These are phyloP conservation scores for Adrianichthys oophorus DNA, from an alignment of 2,797 vertebrate genomes.

Conservation along the genomic window DNA sequence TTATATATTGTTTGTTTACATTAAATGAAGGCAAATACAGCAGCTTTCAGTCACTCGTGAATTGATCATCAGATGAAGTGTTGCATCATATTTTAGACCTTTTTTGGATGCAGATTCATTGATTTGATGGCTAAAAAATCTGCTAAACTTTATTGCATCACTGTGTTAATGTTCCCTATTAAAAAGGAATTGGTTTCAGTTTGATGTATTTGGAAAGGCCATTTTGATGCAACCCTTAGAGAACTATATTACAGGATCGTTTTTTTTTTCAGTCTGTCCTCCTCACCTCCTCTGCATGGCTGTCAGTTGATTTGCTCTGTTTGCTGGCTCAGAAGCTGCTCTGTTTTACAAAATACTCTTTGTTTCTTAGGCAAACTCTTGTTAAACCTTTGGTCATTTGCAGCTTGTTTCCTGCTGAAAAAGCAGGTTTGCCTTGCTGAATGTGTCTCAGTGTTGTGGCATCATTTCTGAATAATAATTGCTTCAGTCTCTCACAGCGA, in stretches of 20 bases:
- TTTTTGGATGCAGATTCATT: slow-evolving; percentile 6
- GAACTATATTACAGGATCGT: slow-evolving; percentile 18
- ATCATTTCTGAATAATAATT: slow-evolving; percentile 33
- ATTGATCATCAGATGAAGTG: slow-evolving; percentile 6
- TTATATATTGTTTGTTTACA: slow-evolving; percentile 21
- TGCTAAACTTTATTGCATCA: slow-evolving; percentile 8
- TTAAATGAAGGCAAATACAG: slow-evolving; percentile 54
- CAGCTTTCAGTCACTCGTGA: slow-evolving; percentile 43
- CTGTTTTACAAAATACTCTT: slow-evolving; percentile 34
- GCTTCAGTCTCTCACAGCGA: slow-evolving; percentile 54
- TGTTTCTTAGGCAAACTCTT: slow-evolving; percentile 39
- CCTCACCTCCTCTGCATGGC: slow-evolving; percentile 12
- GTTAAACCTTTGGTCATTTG: slow-evolving; percentile 55
- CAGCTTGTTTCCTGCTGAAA: slow-evolving; percentile 25
- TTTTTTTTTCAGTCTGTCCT: slow-evolving; percentile 11
- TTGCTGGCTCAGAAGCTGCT: slow-evolving; percentile 47
- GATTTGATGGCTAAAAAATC: slow-evolving; percentile 4
- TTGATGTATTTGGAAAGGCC: slow-evolving; percentile 14
- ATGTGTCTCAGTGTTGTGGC: slow-evolving; percentile 12
- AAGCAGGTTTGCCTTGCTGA: slow-evolving; percentile 19
- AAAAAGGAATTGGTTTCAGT: not conserved
- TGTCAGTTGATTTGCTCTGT: slow-evolving; percentile 30
- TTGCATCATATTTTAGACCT: slow-evolving; percentile 3
- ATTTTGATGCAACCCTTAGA: slow-evolving; percentile 14
- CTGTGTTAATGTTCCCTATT: not conserved